Base-by-base conservation (phyloP, 2,888 invertebrate genomes). In the Andrena minutula region DNA sequence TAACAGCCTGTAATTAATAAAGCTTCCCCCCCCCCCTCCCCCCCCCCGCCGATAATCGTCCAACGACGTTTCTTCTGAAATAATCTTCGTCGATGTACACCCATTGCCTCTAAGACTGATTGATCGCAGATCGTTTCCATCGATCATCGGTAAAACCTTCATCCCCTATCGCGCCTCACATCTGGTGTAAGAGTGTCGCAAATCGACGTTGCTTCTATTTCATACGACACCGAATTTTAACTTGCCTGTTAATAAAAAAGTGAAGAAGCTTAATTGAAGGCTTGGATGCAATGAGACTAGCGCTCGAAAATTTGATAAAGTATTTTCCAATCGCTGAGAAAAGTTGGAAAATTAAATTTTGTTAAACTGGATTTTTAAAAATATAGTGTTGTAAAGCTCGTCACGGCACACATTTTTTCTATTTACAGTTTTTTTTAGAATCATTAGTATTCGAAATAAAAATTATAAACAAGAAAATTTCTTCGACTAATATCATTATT, bases 1-100 rank as follows among this genome's bases (percentile, higher is more conserved):
- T 65, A 49, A 65, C 65, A 16, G 20, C n/a, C 28, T 7, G 30
- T 20, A 49, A 65, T 65, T 65, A 65, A 65, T 65, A 65, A 65
- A 49, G n/a, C 49, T 30, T n/a, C 5, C 41, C 16, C 41, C 41
- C 10, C 0, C 41, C 5, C 41, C 16, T 12, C 41, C 10, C 0
- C 41, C 41, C 41, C 1, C 41, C 10, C 26, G 0, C 47, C 28
- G 28, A 26, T 64, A 41, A 41, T 64, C 47, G 64, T 23, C 35
- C 8, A 35, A 28, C n/a, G 26, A 64, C 64, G 41, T 47, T 64
- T 16, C 23, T 47, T 16, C 32, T 12, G 20, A 61, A 61, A 61
- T 35, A 61, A 32, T 32, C 41, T 35, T 26, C 26, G 47, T 2
- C 12, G 41, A 26, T 23, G 47, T 16, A 26, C 47, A 26, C 47